These are phyloP conservation scores for Oceanodroma tethys DNA, from an alignment of 2,113 vertebrate genomes.

Conservation along the genomic window DNA sequence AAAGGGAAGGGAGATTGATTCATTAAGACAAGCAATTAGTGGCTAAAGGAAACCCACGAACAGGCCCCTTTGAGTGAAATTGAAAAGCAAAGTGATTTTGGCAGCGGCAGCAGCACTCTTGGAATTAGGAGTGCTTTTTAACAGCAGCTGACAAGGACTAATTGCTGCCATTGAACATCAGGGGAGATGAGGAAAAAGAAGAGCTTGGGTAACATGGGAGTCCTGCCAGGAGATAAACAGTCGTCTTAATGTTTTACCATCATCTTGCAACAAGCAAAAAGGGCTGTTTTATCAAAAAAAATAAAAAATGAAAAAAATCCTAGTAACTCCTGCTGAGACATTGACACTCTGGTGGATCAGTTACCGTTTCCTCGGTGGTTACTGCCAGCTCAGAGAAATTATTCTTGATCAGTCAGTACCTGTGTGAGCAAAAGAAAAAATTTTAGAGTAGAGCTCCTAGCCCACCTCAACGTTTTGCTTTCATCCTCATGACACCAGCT, in stretches of 20 bases:
- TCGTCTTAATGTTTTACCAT: not conserved
- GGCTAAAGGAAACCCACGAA: not conserved
- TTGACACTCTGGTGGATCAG: not conserved
- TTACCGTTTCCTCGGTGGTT: not conserved
- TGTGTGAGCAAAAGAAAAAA: conserved; percentile 3
- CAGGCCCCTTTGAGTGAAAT: not conserved
- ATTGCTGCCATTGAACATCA: not conserved
- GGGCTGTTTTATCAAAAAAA: not conserved
- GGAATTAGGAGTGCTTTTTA: not conserved
- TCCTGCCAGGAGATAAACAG: not conserved
- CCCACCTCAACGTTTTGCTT: not conserved
- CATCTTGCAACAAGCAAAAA: not conserved
- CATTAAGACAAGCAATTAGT: not conserved
- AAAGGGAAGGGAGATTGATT: not conserved
- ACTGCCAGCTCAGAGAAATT: not conserved
- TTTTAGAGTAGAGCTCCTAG: not conserved
- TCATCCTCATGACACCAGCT: not conserved
- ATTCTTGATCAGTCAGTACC: not conserved
- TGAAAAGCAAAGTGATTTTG: not conserved
- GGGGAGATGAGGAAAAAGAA: not conserved
- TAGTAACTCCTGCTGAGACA: not conserved
- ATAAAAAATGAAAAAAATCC: not conserved
- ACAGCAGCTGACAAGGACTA: conserved; percentile 1
- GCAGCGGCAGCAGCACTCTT: not conserved
- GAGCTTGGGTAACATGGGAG: not conserved